Base-by-base conservation (phyloP, 2,113 vertebrate species). In the Mionectes macconnelli region DNA sequence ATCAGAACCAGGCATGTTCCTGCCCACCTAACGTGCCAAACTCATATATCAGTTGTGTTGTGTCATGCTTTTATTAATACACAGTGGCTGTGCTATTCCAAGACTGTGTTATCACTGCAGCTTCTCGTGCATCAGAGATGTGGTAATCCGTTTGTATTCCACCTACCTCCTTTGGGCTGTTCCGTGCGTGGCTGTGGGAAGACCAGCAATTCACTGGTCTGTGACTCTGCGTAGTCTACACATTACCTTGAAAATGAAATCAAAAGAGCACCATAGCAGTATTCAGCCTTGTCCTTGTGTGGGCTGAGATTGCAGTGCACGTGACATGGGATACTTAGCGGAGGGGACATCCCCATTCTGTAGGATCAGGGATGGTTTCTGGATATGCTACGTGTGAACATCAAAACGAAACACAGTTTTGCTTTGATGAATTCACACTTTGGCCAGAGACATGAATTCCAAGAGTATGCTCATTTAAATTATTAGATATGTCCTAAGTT, bases 281-380 rank as follows among this genome's bases (percentile, higher is more conserved):
- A 11, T 44, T 56, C 39, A 10, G 62, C 15, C 56, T 72, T 64
- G 47, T 21, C 24, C 57, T 91, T 12, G 0, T 14, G 18, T 22
- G n/a, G 35, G 19, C 73, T 72, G 45, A 56, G 79, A 21, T 42
- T 44, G 22, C 52, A 37, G 25, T 11, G 35, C 8, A 0, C 9
- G 47, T 0, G 0, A 14, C 47, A 6, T 22, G 63, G 19, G 27
- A 5, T 2, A 1, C 5, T 35, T 47, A 30, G n/a, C 0, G 4
- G 75, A 77, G n/a, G 35, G 28, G 23, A 22, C 0, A 1, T 10
- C 47, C 23, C 55, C 0, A 30, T 73, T 88, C 13, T 50, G 11
- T 27, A 40, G 52, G 18, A 22, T 57, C 45, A 30, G 9, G 44
- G 22, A 3, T 40, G 20, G 18, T 52, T 40, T 77, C 52, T 75